phyloP scores from a whole-genome alignment of 2,797 vertebrate genomes.

The Platalea minor region DNA sequence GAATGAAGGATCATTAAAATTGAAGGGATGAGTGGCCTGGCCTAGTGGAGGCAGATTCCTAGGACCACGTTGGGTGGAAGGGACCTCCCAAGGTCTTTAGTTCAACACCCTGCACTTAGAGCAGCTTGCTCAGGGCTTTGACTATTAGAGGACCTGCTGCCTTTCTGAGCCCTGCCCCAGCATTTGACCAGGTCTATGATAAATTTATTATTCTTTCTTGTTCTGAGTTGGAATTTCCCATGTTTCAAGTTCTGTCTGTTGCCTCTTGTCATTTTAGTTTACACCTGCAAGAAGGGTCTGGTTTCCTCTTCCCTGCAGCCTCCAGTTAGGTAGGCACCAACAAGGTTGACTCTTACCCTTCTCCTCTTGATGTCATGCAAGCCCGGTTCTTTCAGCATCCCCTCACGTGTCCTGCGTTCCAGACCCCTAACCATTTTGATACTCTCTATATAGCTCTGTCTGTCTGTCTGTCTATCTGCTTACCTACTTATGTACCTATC shows the following conservation, averaged over 20 bases:
- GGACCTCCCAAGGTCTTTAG: accelerated
- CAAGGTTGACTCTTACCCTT: not conserved
- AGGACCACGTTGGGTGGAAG: not conserved
- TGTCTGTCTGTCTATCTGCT: not conserved
- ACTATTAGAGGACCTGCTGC: not conserved
- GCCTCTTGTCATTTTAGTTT: not conserved
- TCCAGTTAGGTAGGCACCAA: not conserved
- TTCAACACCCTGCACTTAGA: not conserved
- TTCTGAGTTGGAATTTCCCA: not conserved
- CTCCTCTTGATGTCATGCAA: not conserved
- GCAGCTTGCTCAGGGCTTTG: not conserved
- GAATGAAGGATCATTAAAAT: not conserved
- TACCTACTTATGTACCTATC: not conserved
- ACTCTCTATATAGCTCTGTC: not conserved
- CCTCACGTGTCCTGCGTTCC: not conserved
- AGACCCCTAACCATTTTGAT: not conserved
- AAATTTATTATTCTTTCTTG: not conserved
- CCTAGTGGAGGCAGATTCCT: not conserved
- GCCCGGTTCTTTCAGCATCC: not conserved
- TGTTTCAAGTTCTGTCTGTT: not conserved
- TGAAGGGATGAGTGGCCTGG: not conserved
- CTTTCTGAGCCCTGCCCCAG: not conserved
- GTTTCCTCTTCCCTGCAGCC: not conserved
- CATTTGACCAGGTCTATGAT: not conserved
- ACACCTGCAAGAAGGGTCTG: not conserved